Evolutionary conservation across 2,113 vertebrate genomes (phyloP).

Genomic region (Miniopterus natalensis): DNA sequence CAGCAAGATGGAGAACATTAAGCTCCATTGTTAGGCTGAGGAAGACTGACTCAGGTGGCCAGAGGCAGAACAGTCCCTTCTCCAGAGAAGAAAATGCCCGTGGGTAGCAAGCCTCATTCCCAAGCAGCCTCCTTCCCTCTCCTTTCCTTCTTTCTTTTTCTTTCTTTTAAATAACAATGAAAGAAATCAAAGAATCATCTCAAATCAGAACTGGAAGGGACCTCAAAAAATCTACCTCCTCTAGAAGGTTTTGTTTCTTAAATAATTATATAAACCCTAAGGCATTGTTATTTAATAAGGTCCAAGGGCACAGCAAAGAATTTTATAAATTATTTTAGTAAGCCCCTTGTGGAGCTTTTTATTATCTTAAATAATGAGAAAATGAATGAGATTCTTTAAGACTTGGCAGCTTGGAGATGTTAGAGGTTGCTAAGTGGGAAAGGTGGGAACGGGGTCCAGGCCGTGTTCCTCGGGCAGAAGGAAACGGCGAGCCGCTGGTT

Average conservation of each 20-base stretch:
- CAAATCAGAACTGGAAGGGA: conserved; percentile 48
- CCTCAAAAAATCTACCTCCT: conserved; percentile 4
- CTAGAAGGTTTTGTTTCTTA: conserved; percentile 62
- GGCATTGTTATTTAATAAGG: conserved; percentile 60
- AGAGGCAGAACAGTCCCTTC: conserved; percentile 53
- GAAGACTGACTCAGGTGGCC: conserved; percentile 64
- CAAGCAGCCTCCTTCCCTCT: not conserved
- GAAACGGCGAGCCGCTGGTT: not conserved
- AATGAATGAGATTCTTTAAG: conserved; percentile 59
- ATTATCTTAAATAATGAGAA: conserved; percentile 71
- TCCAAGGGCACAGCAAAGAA: conserved; percentile 56
- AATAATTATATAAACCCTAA: conserved; percentile 58
- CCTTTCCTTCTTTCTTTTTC: too few relatives aligned
- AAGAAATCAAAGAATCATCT: conserved; percentile 66
- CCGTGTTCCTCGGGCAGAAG: conserved; percentile 43
- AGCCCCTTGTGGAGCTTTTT: conserved; percentile 25
- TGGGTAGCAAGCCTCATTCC: conserved; percentile 61
- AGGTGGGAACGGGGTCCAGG: conserved; percentile 25
- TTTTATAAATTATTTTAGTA: conserved; percentile 66
- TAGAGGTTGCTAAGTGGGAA: conserved; percentile 49
- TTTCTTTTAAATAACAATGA: not conserved
- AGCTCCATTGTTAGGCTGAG: conserved; percentile 50
- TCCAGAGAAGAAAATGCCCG: conserved; percentile 64
- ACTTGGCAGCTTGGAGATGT: conserved; percentile 60
- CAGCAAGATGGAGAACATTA: conserved; percentile 67